Evolutionary conservation across 2,113 vertebrate genomes (phyloP).

Genomic region (Zapus hudsonius): DNA sequence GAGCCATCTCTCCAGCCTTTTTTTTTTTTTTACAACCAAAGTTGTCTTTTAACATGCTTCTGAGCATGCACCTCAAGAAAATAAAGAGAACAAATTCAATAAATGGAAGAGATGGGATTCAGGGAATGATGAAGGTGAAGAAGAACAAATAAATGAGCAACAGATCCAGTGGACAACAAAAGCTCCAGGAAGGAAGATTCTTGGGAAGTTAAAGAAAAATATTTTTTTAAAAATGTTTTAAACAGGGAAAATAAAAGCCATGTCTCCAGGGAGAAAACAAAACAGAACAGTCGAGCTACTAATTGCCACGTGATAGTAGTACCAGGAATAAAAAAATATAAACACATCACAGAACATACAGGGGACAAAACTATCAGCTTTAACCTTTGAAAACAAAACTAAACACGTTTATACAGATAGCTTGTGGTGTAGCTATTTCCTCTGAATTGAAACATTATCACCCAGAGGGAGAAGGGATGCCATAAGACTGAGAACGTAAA

Average conservation of each 20-base stretch:
- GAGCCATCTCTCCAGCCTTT: too few relatives aligned
- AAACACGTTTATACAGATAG: not conserved
- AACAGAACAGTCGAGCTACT: not conserved
- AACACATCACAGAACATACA: not conserved
- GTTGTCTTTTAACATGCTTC: not conserved
- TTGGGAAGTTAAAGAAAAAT: not conserved
- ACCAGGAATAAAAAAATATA: not conserved
- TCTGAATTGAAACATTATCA: not conserved
- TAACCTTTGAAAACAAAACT: not conserved
- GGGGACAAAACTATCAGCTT: not conserved
- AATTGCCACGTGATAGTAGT: not conserved
- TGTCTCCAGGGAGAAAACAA: not conserved
- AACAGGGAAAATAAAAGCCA: too few relatives aligned
- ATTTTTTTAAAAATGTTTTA: not conserved
- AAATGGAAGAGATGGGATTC: not conserved
- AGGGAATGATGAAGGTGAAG: not conserved
- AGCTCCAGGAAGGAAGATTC: not conserved
- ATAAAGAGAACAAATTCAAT: not conserved
- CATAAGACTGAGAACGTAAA: not conserved
- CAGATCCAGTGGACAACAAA: not conserved
- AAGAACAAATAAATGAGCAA: not conserved
- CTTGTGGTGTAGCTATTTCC: not conserved
- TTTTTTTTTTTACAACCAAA: not conserved
- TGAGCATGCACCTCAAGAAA: not conserved
- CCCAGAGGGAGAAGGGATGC: not conserved